Evolutionary conservation across 2,888 invertebrate species (phyloP).

Genomic region (Scrobipalpa atriplicella): DNA sequence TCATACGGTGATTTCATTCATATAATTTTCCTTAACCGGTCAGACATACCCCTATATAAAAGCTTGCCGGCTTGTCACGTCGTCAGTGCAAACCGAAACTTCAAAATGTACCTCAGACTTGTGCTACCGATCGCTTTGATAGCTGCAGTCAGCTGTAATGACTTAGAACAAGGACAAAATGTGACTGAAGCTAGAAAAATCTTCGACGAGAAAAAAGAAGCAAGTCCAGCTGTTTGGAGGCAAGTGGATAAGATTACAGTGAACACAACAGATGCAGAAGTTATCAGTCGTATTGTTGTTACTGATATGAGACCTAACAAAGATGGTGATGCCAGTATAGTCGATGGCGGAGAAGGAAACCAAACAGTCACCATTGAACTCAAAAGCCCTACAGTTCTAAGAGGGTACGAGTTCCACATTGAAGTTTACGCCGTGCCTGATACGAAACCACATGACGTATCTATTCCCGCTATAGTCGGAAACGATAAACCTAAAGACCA

Average conservation of each 20-base stretch:
- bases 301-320: slow-evolving; percentile 65
- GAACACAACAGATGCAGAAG: slow-evolving; percentile 53
- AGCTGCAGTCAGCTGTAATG: slow-evolving; percentile 51
- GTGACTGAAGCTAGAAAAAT: slow-evolving; percentile 29
- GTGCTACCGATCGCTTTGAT: slow-evolving; percentile 46
- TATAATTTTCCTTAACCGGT: slow-evolving; percentile 61
- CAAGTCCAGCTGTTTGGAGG: slow-evolving; percentile 66
- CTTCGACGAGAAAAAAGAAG: slow-evolving; percentile 59
- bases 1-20: slow-evolving; percentile 48
- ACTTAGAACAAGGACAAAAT: slow-evolving; percentile 51
- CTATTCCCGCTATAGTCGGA: background rate
- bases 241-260: slow-evolving; percentile 59
- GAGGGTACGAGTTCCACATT: slow-evolving; percentile 66
- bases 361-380: slow-evolving; percentile 66
- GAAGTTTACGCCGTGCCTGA: slow-evolving; percentile 55
- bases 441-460: background rate
- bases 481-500: background rate
- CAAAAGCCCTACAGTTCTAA: slow-evolving; percentile 66
- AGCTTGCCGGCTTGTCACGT: slow-evolving; percentile 37
- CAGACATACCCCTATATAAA: slow-evolving; percentile 53
- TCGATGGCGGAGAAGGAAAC: slow-evolving; percentile 66
- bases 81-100: background rate
- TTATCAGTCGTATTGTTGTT: slow-evolving; percentile 60
- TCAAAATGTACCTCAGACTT: slow-evolving; percentile 34
- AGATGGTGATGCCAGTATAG: slow-evolving; percentile 64